Evolutionary conservation across 2,888 invertebrate genomes (phyloP).

Genomic region (Pristionchus exspectatus): DNA sequence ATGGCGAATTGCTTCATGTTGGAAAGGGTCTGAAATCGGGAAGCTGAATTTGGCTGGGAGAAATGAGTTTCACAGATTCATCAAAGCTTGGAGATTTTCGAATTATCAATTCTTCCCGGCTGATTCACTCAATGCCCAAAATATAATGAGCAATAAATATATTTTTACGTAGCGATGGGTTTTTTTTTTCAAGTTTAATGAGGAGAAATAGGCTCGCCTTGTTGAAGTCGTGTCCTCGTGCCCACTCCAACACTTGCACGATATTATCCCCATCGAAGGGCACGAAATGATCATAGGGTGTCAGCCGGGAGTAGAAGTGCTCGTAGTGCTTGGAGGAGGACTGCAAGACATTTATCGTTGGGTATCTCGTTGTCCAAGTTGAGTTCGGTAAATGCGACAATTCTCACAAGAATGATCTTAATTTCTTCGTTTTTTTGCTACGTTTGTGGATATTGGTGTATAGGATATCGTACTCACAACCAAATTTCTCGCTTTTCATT

Average conservation of each 20-base stretch:
- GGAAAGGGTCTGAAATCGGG: conserved; percentile 38
- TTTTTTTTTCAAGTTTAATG: too few species aligned
- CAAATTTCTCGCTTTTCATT: too few species aligned
- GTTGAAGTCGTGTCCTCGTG: conserved; percentile 61
- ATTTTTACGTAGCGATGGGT: background rate
- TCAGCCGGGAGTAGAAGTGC: conserved; percentile 90
- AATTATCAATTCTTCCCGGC: background rate
- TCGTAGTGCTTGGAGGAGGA: conserved; percentile 95
- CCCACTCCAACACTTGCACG: conserved; percentile 82
- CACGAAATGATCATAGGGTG: conserved; percentile 89
- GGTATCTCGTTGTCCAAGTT: too few species aligned
- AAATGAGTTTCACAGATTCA: too few species aligned
- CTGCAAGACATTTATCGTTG: conserved; percentile 58
- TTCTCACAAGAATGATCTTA: too few species aligned
- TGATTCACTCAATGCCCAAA: background rate
- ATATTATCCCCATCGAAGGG: conserved; percentile 87
- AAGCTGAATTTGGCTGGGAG: background rate
- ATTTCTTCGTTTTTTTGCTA: too few species aligned
- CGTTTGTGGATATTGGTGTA: too few species aligned
- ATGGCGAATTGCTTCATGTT: conserved; percentile 58
- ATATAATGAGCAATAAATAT: background rate
- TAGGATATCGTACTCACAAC: too few species aligned
- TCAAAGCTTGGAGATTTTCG: background rate
- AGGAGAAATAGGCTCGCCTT: conserved; percentile 42
- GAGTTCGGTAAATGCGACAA: too few species aligned